Evolutionary conservation across 2,113 vertebrate genomes (phyloP).

Genomic region (Thymallus thymallus): DNA sequence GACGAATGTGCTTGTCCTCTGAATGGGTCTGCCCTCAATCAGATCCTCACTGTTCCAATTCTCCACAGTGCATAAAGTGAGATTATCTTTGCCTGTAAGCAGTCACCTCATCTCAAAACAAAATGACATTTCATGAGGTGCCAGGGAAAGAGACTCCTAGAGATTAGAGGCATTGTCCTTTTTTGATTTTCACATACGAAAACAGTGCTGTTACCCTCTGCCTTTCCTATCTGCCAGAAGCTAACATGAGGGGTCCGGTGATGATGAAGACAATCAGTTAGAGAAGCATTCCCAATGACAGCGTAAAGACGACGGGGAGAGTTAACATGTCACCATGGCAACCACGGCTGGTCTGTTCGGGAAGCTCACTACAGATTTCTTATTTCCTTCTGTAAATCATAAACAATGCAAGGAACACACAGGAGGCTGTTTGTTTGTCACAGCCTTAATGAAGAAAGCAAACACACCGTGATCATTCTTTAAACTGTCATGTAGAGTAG

Average conservation of each 20-base stretch:
- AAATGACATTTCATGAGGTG: too few species aligned
- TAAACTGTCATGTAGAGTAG: too few species aligned
- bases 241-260: not conserved
- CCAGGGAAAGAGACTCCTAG: too few species aligned
- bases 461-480: not conserved
- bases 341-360: constrained; percentile 44
- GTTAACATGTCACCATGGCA: constrained; percentile 61
- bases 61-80: too few species aligned
- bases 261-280: not conserved
- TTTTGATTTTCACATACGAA: not conserved
- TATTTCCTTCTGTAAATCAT: constrained; percentile 29
- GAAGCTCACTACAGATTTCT: constrained; percentile 26
- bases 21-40: too few species aligned
- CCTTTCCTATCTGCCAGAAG: not conserved
- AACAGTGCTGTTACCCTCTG: not conserved
- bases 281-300: constrained; percentile 26
- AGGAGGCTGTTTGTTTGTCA: constrained; percentile 10
- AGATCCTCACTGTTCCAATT: too few species aligned
- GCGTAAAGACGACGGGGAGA: constrained; percentile 21
- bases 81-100: too few species aligned
- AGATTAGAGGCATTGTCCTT: too few species aligned
- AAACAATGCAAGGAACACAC: constrained; percentile 42
- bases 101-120: too few species aligned
- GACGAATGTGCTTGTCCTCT: too few species aligned
- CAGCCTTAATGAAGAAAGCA: constrained; percentile 10